phyloP scores from a whole-genome alignment of 2,888 invertebrate species.

The Agriopis aurantiaria region DNA sequence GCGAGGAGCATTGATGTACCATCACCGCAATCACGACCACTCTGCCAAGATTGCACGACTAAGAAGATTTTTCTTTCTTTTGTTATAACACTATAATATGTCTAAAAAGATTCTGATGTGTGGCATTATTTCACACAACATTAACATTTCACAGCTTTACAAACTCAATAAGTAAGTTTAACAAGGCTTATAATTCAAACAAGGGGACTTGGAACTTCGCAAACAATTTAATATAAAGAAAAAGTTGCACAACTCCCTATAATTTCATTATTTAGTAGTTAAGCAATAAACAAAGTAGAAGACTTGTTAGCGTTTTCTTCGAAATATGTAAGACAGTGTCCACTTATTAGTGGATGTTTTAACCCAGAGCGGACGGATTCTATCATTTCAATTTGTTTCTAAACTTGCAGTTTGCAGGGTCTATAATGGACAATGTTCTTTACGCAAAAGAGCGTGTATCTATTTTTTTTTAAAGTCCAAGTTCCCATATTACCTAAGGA shows the following conservation, averaged over 20 bases:
- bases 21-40: too few species aligned
- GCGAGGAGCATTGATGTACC: too few species aligned
- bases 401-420: too few species aligned
- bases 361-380: too few species aligned
- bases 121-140: neutral
- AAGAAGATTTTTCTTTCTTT: neutral
- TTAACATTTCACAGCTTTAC: constrained; percentile 5
- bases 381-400: too few species aligned
- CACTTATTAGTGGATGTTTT: too few species aligned
- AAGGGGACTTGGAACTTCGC: constrained; percentile 18
- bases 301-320: constrained; percentile 2
- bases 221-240: constrained; percentile 28
- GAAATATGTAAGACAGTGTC: neutral
- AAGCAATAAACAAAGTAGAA: constrained; percentile 5
- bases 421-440: too few species aligned
- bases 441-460: too few species aligned
- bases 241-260: constrained; percentile 18
- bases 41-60: too few species aligned
- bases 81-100: neutral
- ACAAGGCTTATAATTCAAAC: constrained; percentile 28
- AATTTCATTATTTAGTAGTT: constrained; percentile 23
- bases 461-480: too few species aligned
- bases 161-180: constrained; percentile 21
- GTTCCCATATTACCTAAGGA: too few species aligned
- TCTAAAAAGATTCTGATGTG: neutral